Evolutionary conservation across 2,888 invertebrate species (phyloP).

Genomic region (Caenorhabditis auriculariae): DNA sequence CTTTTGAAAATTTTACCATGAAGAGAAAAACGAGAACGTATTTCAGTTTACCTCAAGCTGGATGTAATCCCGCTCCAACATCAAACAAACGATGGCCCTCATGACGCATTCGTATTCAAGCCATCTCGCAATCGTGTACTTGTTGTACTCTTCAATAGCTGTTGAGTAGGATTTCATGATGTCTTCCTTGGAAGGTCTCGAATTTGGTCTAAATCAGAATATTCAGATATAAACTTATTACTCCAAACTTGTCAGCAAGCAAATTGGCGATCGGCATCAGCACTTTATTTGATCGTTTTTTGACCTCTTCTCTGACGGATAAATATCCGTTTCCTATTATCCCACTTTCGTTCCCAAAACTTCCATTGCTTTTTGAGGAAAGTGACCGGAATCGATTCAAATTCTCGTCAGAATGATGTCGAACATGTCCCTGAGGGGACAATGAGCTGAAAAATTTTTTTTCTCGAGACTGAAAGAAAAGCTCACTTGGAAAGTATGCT

Average conservation of each 20-base stretch:
- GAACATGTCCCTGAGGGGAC: conserved; percentile 47
- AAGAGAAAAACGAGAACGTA: too few relatives aligned
- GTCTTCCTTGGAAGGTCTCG: conserved; percentile 29
- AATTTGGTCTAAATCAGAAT: conserved; percentile 6
- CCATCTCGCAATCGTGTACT: conserved; percentile 55
- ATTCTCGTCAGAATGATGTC: conserved; percentile 58
- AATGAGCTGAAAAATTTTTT: conserved; percentile 6
- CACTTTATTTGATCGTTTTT: conserved; percentile 17
- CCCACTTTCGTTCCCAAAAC: conserved; percentile 28
- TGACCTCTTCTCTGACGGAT: conserved; percentile 24
- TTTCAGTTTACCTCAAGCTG: conserved; percentile 55
- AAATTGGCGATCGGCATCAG: conserved; percentile 20
- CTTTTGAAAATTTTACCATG: too few relatives aligned
- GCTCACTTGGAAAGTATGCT: conserved; percentile 1
- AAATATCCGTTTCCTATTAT: conserved; percentile 31
- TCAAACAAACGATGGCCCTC: conserved; percentile 45
- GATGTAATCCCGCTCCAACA: conserved; percentile 45
- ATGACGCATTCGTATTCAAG: conserved; percentile 62
- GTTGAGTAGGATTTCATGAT: conserved; percentile 50
- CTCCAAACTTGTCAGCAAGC: conserved; percentile 18
- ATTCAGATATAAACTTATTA: background rate
- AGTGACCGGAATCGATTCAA: conserved; percentile 19
- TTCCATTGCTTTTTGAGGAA: conserved; percentile 17
- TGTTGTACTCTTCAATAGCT: conserved; percentile 58
- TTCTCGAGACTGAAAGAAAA: background rate